phyloP scores from a whole-genome alignment of 2,888 invertebrate genomes.

The Arge pagana region DNA sequence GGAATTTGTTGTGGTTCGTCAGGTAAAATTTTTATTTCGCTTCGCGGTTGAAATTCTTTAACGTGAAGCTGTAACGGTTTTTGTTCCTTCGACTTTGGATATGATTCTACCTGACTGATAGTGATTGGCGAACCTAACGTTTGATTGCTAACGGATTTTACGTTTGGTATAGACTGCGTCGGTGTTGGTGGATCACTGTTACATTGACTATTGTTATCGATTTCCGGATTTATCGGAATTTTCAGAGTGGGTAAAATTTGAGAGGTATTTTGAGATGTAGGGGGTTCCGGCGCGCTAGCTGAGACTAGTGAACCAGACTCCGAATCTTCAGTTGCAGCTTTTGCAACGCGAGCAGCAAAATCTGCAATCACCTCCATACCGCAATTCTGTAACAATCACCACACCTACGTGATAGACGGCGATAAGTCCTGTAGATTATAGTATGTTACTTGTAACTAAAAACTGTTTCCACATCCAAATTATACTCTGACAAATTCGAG shows the following conservation, averaged over 20 bases:
- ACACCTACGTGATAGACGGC: slow-evolving; percentile 50
- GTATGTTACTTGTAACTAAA: slow-evolving; percentile 50
- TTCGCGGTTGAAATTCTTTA: slow-evolving; percentile 46
- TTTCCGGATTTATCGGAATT: slow-evolving; percentile 37
- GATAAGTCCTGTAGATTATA: slow-evolving; percentile 37
- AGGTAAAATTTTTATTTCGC: slow-evolving; percentile 37
- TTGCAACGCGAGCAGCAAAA: slow-evolving; percentile 55
- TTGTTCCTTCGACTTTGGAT: slow-evolving; percentile 33
- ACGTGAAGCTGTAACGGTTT: slow-evolving; percentile 43
- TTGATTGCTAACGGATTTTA: slow-evolving; percentile 39
- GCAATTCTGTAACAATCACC: slow-evolving; percentile 52
- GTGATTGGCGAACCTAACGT: slow-evolving; percentile 28
- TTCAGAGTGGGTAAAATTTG: slow-evolving; percentile 29
- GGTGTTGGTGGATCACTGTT: slow-evolving; percentile 35
- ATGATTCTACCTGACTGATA: slow-evolving; percentile 7
- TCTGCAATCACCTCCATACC: slow-evolving; percentile 49
- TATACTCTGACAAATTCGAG: slow-evolving; percentile 31
- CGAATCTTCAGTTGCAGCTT: slow-evolving; percentile 44
- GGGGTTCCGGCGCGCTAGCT: slow-evolving; percentile 33
- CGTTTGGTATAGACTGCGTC: slow-evolving; percentile 35
- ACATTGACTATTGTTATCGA: slow-evolving; percentile 40
- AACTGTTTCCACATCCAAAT: slow-evolving; percentile 45
- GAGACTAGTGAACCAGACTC: slow-evolving; percentile 34
- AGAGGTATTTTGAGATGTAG: slow-evolving; percentile 18
- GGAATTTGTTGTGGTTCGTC: slow-evolving; percentile 31